A percentile compares a stretch with the other conserved stretches of the same genome.
phyloP scores from a whole-genome alignment of 2,113 vertebrate species.

The Oxyura jamaicensis region DNA sequence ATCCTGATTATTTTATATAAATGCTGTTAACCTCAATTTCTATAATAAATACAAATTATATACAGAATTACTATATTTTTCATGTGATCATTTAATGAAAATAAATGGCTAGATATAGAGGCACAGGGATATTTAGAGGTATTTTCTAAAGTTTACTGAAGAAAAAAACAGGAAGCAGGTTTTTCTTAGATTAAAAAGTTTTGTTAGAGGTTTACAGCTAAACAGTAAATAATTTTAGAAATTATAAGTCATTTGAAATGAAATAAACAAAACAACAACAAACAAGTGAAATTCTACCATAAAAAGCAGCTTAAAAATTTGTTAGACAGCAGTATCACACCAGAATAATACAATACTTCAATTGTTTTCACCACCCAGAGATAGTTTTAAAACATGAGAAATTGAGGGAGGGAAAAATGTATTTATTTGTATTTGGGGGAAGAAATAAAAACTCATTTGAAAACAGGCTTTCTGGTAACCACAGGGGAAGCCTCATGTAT shows the following conservation, averaged over 20 bases:
- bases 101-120: background rate
- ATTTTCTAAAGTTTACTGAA: background rate
- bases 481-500: background rate
- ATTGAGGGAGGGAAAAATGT: background rate
- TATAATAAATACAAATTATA: background rate
- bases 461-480: background rate
- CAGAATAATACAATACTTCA: background rate
- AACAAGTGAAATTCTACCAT: background rate
- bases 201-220: background rate
- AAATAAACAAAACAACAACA: background rate
- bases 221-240: background rate
- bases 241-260: background rate
- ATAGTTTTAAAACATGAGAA: background rate
- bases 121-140: background rate
- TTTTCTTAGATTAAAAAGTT: background rate
- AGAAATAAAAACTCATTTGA: background rate
- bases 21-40: background rate
- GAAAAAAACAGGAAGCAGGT: background rate
- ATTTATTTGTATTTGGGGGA: background rate
- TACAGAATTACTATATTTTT: background rate
- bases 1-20: background rate
- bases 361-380: background rate
- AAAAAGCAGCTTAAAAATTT: slow-evolving; percentile 8
- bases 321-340: background rate
- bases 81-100: background rate